A percentile compares a stretch with the other conserved stretches of the same genome.
Evolutionary conservation across 2,113 vertebrate genomes (phyloP).

Genomic region (Manacus vitellinus): DNA sequence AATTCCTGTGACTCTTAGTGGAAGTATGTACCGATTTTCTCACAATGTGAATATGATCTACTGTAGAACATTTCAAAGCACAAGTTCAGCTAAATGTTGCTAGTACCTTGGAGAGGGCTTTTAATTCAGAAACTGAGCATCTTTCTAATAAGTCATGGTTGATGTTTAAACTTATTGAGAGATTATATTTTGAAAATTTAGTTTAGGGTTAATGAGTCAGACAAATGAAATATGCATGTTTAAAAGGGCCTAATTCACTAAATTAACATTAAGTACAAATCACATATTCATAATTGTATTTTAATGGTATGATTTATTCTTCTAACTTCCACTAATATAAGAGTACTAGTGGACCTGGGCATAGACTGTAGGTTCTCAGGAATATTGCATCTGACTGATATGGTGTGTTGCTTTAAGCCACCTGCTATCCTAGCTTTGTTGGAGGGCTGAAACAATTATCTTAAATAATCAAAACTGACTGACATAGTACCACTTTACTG

Average conservation of each 20-base stretch:
- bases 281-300: neutral
- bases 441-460: neutral
- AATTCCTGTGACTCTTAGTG: neutral
- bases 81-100: neutral
- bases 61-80: neutral
- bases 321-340: neutral
- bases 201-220: neutral
- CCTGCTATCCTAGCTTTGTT: neutral
- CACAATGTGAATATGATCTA: neutral
- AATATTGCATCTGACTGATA: neutral
- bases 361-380: neutral
- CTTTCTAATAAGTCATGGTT: neutral
- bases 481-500: neutral
- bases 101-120: neutral
- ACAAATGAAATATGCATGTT: neutral
- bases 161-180: neutral
- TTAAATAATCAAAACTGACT: neutral
- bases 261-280: neutral
- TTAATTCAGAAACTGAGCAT: neutral
- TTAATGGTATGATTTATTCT: neutral
- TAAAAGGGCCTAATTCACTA: neutral
- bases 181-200: neutral
- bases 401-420: neutral
- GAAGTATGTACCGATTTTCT: neutral
- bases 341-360: neutral